Base-by-base conservation (phyloP, 1,140 invertebrate species). In the Planococcus citri region DNA sequence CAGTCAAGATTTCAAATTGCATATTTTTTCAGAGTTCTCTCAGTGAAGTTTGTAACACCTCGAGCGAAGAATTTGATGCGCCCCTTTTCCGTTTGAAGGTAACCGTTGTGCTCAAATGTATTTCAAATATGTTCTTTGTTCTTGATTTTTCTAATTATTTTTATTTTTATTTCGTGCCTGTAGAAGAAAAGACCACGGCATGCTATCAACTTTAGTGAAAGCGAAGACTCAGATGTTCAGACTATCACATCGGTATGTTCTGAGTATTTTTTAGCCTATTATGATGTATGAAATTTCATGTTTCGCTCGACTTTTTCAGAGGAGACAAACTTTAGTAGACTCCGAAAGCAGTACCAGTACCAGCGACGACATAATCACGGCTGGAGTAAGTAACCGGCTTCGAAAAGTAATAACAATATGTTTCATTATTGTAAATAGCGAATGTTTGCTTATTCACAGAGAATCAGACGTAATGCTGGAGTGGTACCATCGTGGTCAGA, bases 381-480 rank as follows among this genome's bases (percentile, higher is more conserved):
- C 12, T 25, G 22, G 10, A 17, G 60, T 64, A 27, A 64, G 60
- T 64, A 6, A 25, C 24, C 21, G 20, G 10, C 29, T 33, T 12
- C 4, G 29, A 33, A 33, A 33, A 33, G 29, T 33, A 33, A 33
- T n/a, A n/a, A n/a, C n/a, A n/a, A n/a, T n/a, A n/a, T n/a, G n/a
- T n/a, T n/a, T n/a, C n/a, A n/a, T n/a, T n/a, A n/a, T n/a, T n/a
- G n/a, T n/a, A n/a, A n/a, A n/a, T n/a, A n/a, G n/a, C n/a, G n/a
- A 60, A 60, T 60, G n/a, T 60, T 9, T 60, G 8, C 24, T 64
- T 58, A n/a, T 20, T 64, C 24, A 64, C 60, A 64, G 60, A 22
- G 60, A 64, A 17, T 2, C 4, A 64, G 60, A 64, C 60, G 1
- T 60, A 6, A 60, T 6, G 8, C 60, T 9, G 60, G 60, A 27